Conservation (phyloP, 2,797 vertebrate genomes). For the Molossus molossus region DNA sequence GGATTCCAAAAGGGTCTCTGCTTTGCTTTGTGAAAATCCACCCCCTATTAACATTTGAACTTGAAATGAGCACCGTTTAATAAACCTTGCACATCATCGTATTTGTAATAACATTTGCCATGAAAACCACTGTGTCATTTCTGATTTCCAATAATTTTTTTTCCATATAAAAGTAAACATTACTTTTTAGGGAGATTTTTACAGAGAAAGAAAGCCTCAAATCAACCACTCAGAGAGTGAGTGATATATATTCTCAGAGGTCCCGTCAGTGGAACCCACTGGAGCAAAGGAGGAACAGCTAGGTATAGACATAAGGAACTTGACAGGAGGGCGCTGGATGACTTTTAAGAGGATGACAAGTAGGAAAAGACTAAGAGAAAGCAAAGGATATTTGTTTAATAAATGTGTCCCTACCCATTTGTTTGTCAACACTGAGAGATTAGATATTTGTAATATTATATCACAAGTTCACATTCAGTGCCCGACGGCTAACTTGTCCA, state of each 20-base stretch:
- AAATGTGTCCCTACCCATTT: neutral
- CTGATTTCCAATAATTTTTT: conserved; percentile 60
- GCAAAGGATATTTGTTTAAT: neutral
- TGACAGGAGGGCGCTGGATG: neutral
- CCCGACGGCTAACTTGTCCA: neutral
- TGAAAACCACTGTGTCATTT: conserved; percentile 61
- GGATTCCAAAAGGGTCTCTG: neutral
- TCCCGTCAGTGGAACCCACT: neutral
- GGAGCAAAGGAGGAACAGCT: neutral
- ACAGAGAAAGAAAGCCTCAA: neutral
- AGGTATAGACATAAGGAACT: neutral
- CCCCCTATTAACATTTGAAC: conserved; percentile 69
- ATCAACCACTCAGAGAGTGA: neutral
- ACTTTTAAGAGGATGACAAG: neutral
- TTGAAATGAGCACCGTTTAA: conserved; percentile 70
- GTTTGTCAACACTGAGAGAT: neutral
- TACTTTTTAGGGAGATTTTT: conserved; percentile 60
- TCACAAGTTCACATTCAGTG: neutral
- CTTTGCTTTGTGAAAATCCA: conserved; percentile 61
- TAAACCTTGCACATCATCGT: conserved; percentile 33
- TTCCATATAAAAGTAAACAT: conserved; percentile 28
- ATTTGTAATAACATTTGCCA: conserved; percentile 67
- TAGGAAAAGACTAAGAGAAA: neutral
- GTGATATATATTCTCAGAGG: conserved; percentile 28
- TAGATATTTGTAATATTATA: neutral